phyloP scores from a whole-genome alignment of 2,797 vertebrate species.

The Lagocephalus sceleratus region DNA sequence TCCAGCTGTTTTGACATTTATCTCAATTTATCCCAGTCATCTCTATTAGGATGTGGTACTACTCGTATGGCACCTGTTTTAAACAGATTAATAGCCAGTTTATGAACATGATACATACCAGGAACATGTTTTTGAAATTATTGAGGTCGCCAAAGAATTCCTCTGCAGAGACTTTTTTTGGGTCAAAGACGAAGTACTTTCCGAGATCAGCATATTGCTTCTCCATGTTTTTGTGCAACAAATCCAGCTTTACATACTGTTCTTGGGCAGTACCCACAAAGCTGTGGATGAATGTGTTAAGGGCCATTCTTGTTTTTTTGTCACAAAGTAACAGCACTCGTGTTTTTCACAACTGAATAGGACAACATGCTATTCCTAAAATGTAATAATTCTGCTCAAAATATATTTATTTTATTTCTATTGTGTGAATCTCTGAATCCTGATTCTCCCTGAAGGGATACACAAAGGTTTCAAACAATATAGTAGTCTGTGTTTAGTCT shows the following conservation, averaged over 20 bases:
- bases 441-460: no score
- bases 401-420: no score
- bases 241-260: conserved; percentile 79
- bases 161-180: conserved; percentile 78
- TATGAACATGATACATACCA: conserved; percentile 65
- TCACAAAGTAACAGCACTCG: no score
- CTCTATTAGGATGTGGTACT: conserved; percentile 2
- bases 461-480: no score
- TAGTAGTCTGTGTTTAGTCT: no score
- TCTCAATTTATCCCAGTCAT: no score
- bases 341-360: neutral
- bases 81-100: conserved; percentile 1
- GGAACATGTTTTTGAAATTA: conserved; percentile 87
- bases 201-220: conserved; percentile 79
- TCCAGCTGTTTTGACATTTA: conserved; percentile 17
- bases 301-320: conserved; percentile 34
- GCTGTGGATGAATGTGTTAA: conserved; percentile 75
- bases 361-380: neutral
- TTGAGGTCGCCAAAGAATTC: conserved; percentile 85
- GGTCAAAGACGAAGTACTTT: conserved; percentile 80
- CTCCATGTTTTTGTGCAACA: conserved; percentile 88
- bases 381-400: no score
- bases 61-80: neutral
- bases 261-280: conserved; percentile 80
- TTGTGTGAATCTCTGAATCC: no score